These are phyloP conservation scores for Hemiscyllium ocellatum DNA, from an alignment of 2,113 vertebrate species.

Conservation along the genomic window DNA sequence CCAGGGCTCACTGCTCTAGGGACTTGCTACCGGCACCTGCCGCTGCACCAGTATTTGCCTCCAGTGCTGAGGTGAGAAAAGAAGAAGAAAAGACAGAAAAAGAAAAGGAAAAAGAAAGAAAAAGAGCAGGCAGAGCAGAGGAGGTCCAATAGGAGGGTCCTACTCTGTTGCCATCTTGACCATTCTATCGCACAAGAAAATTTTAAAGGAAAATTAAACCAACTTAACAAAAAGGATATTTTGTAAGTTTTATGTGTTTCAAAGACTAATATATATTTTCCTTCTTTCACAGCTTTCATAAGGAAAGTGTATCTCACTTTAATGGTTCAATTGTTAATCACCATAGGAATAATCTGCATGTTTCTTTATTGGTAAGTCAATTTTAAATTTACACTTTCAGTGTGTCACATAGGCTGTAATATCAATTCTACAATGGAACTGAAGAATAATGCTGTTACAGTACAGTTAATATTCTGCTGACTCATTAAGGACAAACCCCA, in stretches of 20 bases:
- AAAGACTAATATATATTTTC: conserved; percentile 2
- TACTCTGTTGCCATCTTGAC: no score
- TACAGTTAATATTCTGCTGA: background rate
- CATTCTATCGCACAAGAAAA: background rate
- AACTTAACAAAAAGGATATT: background rate
- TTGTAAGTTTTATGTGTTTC: background rate
- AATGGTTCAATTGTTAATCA: conserved; percentile 36
- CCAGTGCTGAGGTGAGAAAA: no score
- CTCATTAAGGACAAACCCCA: background rate
- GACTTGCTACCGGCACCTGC: no score
- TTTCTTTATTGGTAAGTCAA: conserved; percentile 38
- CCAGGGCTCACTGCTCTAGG: no score
- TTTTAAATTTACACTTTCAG: background rate
- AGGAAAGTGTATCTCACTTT: conserved; percentile 37
- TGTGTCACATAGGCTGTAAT: background rate
- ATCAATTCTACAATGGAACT: background rate
- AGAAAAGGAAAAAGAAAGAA: no score
- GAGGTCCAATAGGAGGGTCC: no score
- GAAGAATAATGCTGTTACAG: background rate
- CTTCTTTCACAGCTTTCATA: conserved; percentile 32
- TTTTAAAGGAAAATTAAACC: background rate
- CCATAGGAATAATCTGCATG: conserved; percentile 30
- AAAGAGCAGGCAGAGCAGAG: no score
- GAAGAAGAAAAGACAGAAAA: no score
- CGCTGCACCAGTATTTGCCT: no score